Evolutionary conservation across 2,888 invertebrate species (phyloP), one percentile per base, ranked within the genome.

Genomic region (Eupithecia vulgata): DNA sequence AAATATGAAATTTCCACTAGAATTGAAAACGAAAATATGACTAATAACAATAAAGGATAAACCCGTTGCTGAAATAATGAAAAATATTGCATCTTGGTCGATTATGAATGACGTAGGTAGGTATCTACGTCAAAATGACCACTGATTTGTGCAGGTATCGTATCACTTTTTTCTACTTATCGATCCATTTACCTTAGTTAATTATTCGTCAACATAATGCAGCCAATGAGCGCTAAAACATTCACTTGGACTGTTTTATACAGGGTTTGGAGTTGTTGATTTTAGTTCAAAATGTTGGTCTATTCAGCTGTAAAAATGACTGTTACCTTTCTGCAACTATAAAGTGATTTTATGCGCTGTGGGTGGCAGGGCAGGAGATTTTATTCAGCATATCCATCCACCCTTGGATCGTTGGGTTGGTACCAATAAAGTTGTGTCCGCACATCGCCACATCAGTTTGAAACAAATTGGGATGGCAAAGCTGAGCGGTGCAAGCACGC

Each of bases 381-480:
- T 66, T 25, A 25, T 7, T 17, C 30, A 35, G 13, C 48, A n/a
- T 35, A 59, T 59, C 30, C 59, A 15, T 45, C 52, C 62, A 15
- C 72, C 8, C 72, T 72, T 59, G 34, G 34, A 45, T 25, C 48
- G 40, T 65, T 52, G 45, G n/a, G 17, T 45, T 48, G 42, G 42
- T 42, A 15, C 15, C 42, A 37, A 70, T 76, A 78, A 73, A 77
- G 48, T 67, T 59, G 64, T 59, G 71, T 68, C 67, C 74, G 68
- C 75, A 71, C 68, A 74, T 77, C 69, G 59, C 68, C 71, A 71
- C 67, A 71, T 71, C 74, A 72, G 76, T 79, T 79, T 73, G 70
- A 66, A 73, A 67, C 71, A 78, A 78, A 80, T 78, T 78, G 78
- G 72, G 64, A 73, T 40, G 48, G 48, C 62, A 62, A 59, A 45